These are phyloP conservation scores for Callosobruchus maculatus DNA, from an alignment of 2,888 invertebrate species.

Conservation along the genomic window DNA sequence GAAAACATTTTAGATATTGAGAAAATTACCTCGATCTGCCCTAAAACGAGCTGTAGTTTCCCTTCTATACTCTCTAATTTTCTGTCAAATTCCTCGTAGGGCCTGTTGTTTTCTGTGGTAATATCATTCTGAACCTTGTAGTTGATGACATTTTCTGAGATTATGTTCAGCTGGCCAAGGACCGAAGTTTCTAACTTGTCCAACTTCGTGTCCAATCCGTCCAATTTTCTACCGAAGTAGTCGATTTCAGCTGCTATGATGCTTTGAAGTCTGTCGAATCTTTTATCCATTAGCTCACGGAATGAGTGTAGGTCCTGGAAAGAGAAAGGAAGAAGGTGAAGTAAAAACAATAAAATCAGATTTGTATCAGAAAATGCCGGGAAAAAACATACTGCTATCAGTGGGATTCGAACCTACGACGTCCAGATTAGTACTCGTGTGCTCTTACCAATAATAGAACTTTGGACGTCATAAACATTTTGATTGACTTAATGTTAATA, in stretches of 20 bases:
- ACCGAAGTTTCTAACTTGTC: constrained; percentile 44
- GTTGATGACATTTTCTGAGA: constrained; percentile 43
- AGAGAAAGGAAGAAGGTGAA: no score
- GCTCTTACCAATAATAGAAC: no score
- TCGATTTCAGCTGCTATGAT: background rate
- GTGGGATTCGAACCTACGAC: no score
- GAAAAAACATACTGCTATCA: no score
- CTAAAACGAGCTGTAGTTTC: constrained; percentile 40
- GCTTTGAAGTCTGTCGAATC: background rate
- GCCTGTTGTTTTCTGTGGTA: constrained; percentile 38
- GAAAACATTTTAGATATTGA: no score
- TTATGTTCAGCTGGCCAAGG: constrained; percentile 42
- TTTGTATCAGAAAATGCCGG: no score
- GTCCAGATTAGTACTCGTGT: no score
- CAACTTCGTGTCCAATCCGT: constrained; percentile 45
- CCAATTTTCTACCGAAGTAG: constrained; percentile 45
- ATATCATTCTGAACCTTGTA: no score
- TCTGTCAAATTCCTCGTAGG: constrained; percentile 39
- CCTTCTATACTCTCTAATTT: constrained; percentile 47
- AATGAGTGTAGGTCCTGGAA: background rate
- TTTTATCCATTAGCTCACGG: background rate
- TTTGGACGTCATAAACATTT: no score
- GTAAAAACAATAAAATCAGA: no score
- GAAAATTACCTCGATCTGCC: constrained; percentile 43
- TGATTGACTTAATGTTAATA: no score